Evolutionary conservation across 2,888 invertebrate genomes (phyloP), one percentile per base, ranked within the genome.

Genomic region (Stenotaenia linearis): DNA sequence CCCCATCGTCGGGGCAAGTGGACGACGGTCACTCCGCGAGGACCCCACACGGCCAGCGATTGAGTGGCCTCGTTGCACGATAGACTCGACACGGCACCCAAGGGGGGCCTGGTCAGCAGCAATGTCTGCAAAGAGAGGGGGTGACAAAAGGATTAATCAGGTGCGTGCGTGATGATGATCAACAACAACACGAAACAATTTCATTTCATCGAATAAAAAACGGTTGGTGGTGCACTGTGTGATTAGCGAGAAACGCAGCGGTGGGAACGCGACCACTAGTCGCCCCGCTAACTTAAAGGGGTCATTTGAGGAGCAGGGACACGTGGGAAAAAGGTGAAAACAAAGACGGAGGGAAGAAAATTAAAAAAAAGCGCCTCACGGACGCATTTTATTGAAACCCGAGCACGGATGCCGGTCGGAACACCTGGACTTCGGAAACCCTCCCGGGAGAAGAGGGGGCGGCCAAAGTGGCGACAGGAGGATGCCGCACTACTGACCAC

Each of bases 1-100:
- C 93, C 92, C 90, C 91, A 92, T 81, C 92, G 88, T 75, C 90
- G 87, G 0, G 94, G 94, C 80, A 95, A 87, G 84, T 92, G 91
- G 25, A 92, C 88, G 15, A 93, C 88, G 78, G 90, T 89, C 79
- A 92, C 90, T 0, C 94, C 94, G 77, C 90, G 87, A 6, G 90
- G 87, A 0, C 94, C 93, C 88, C 91, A 90, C 15, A 93, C 88
- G 79, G 91, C 91, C 77, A 93, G 84, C 77, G 92, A 89, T 78
- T 91, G 90, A 35, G 91, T 91, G 56, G 90, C 90, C 21, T 88
- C 87, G 85, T 92, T 93, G 84, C 90, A 88, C 82, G 89, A 84
- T 81, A 95, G 84, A 21, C 89, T 88, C 82, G 92, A 91, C 81
- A 94, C 92, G 0, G 90, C 88, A 86, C 92, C 93, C 21, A 90